Conservation (phyloP, 2,888 invertebrate species). For the Ellobium chinense region DNA sequence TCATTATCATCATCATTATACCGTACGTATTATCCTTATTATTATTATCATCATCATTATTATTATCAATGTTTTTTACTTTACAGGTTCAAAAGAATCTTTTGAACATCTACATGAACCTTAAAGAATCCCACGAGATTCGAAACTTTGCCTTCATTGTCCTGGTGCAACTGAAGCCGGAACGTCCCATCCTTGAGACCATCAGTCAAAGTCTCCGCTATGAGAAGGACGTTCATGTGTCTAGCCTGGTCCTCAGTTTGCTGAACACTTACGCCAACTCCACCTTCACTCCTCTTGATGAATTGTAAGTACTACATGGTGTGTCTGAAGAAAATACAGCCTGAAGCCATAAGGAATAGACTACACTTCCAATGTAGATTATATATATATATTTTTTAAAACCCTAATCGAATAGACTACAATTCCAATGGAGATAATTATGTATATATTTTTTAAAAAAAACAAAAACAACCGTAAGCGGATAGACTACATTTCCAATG, state of each 20-base stretch:
- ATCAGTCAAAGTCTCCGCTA: not conserved
- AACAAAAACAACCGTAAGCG: too few relatives aligned
- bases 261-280: slow-evolving; percentile 8
- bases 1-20: too few relatives aligned
- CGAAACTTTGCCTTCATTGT: slow-evolving; percentile 7
- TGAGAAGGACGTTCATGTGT: slow-evolving; percentile 8
- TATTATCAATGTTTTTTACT: too few relatives aligned
- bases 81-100: not conserved
- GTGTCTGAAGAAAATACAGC: not conserved
- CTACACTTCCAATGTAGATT: too few relatives aligned
- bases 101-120: not conserved
- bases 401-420: too few relatives aligned
- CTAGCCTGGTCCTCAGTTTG: not conserved
- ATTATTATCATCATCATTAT: too few relatives aligned
- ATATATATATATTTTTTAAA: too few relatives aligned
- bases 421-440: too few relatives aligned
- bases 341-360: too few relatives aligned
- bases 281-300: not conserved
- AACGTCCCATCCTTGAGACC: not conserved
- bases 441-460: too few relatives aligned
- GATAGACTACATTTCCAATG: too few relatives aligned
- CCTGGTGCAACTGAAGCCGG: not conserved
- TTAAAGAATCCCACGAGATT: not conserved
- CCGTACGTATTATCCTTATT: too few relatives aligned
- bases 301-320: slow-evolving; percentile 3